Evolutionary conservation across 2,888 invertebrate species (phyloP), one percentile per base, ranked within the genome.

Genomic region (Oligia latruncula): DNA sequence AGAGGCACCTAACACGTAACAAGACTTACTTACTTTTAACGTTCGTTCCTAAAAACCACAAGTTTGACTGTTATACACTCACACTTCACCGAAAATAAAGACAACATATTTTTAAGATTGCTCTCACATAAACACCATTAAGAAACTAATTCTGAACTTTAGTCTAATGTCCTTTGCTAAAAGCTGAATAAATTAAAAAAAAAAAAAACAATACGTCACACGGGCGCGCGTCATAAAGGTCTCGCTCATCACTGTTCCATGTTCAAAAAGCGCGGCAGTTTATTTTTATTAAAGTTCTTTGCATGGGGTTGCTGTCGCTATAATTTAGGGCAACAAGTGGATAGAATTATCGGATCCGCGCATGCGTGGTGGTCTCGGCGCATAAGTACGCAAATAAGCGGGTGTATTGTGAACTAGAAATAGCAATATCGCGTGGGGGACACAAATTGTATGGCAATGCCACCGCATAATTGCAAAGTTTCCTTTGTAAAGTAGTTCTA

Each of bases 261-360:
- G 93, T 91, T 91, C 92, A 88, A 94, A 95, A 93, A 95, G 93
- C 95, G 93, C 93, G 88, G 85, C 83, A 88, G 91, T 92, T 93
- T 95, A 95, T 96, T 96, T 96, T 95, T 94, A 95, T 91, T 92
- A 89, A 88, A 92, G 92, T 95, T 84, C 81, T 95, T 94, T 91
- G 96, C 96, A 96, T 96, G 96, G 96, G 96, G 96, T 95, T 93
- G 94, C 73, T 72, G 78, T 90, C 89, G 92, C 92, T 93, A 92
- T 95, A 95, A 96, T 96, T 96, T 95, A 90, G 95, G 94, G 94
- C 94, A 94, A 93, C 95, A 95, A 96, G 96, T 95, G 93, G 92
- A 89, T 93, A 92, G 92, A 89, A 96, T 95, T 96, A 95, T 93
- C 91, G 88, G 92, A 94, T 92, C 93, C 94, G 95, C 96, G 96